Evolutionary conservation across 2,113 vertebrate genomes (phyloP).

Genomic region (Rynchops niger): DNA sequence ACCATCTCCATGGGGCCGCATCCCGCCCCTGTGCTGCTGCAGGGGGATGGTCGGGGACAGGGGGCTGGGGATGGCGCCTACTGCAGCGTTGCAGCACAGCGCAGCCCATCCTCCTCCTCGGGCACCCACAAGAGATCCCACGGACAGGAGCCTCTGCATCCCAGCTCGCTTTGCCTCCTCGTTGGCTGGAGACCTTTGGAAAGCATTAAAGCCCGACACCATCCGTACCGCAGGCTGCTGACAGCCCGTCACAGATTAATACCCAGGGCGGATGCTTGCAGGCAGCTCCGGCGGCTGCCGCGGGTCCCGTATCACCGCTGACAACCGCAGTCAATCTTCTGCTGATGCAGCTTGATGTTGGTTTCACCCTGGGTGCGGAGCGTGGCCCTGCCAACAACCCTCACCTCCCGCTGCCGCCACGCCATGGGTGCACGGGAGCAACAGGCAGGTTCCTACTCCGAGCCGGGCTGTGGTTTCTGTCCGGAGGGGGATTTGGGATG

Average conservation of each 20-base stretch:
- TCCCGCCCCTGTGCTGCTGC: not conserved
- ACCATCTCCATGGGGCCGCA: not conserved
- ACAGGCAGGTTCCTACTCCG: not conserved
- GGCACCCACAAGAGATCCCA: not conserved
- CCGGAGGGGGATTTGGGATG: not conserved
- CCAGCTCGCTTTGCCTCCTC: not conserved
- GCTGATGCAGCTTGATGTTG: rapidly evolving
- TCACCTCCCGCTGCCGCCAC: rapidly evolving
- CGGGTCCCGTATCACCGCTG: not conserved
- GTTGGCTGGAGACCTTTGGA: rapidly evolving
- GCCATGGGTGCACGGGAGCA: rapidly evolving
- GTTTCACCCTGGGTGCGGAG: not conserved
- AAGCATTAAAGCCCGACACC: not conserved
- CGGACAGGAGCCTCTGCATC: not conserved
- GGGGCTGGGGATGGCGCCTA: rapidly evolving
- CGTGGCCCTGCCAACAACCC: not conserved
- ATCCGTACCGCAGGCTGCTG: rapidly evolving
- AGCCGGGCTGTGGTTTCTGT: not conserved
- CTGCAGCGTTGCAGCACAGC: not conserved
- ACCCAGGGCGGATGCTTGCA: not conserved
- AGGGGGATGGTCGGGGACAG: too few relatives aligned
- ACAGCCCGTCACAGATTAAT: not conserved
- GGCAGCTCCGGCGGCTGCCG: not conserved
- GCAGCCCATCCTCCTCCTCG: not conserved
- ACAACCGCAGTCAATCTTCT: not conserved